Evolutionary conservation across 2,113 vertebrate species (phyloP).

Genomic region (Antigone vipio): DNA sequence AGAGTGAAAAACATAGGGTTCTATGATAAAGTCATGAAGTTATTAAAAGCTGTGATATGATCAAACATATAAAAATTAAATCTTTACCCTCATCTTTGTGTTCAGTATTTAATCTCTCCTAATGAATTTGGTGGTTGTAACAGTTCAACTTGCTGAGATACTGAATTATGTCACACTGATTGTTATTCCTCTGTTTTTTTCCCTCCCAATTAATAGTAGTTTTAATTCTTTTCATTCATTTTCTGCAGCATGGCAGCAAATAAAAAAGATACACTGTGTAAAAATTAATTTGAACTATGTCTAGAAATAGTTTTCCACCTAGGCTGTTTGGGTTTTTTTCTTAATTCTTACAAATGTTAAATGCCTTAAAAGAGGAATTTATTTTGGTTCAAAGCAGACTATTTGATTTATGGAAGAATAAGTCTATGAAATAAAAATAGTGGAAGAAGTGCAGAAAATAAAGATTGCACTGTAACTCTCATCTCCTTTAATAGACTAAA

Average conservation of each 20-base stretch:
- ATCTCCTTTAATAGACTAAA: background rate
- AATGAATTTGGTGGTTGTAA: background rate
- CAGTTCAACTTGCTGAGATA: background rate
- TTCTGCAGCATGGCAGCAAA: background rate
- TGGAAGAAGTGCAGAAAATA: background rate
- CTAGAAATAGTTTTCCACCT: background rate
- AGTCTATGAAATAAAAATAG: background rate
- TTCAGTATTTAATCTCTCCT: slow-evolving; percentile 5
- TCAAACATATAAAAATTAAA: slow-evolving; percentile 8
- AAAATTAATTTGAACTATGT: background rate
- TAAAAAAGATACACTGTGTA: rapidly evolving
- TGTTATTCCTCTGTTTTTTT: background rate
- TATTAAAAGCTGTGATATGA: slow-evolving; percentile 10
- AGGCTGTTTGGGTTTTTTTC: background rate
- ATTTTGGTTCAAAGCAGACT: background rate
- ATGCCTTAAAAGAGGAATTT: background rate
- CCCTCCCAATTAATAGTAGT: background rate
- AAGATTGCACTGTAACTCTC: background rate
- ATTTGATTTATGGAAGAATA: background rate
- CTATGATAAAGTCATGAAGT: background rate
- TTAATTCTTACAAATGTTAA: background rate
- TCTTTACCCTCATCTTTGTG: background rate
- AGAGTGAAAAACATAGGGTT: background rate
- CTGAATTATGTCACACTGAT: background rate
- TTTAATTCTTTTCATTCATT: background rate